Evolutionary conservation across 2,888 invertebrate genomes (phyloP).

Genomic region (Cephus runcator): DNA sequence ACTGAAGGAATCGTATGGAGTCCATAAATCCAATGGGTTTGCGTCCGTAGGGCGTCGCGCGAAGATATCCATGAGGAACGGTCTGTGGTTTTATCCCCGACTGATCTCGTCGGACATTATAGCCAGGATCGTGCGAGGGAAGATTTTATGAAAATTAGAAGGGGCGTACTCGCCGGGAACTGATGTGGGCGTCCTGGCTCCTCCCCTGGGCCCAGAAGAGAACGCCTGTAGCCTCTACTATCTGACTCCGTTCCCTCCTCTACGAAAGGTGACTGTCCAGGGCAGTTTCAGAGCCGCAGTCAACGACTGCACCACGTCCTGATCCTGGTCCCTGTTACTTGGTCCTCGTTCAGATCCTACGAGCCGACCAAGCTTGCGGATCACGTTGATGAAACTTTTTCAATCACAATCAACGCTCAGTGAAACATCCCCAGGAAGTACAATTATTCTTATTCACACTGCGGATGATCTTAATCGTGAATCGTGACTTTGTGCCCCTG

Average conservation of each 20-base stretch:
- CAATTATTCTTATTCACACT: background rate
- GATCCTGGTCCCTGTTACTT: slow-evolving; percentile 1
- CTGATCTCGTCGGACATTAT: slow-evolving; percentile 53
- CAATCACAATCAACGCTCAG: background rate
- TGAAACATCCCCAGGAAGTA: background rate
- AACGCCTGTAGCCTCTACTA: slow-evolving; percentile 14
- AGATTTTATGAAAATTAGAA: slow-evolving; percentile 34
- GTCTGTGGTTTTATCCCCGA: slow-evolving; percentile 38
- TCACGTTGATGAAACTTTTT: background rate
- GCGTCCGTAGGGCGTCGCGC: slow-evolving; percentile 1
- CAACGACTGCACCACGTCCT: slow-evolving; percentile 58
- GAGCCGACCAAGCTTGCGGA: background rate
- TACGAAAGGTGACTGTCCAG: slow-evolving; percentile 57
- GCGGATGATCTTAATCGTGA: background rate
- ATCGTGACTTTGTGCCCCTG: background rate
- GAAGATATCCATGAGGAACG: slow-evolving; percentile 46
- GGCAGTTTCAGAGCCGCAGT: slow-evolving; percentile 62
- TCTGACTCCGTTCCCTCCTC: slow-evolving; percentile 19
- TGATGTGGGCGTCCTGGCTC: slow-evolving; percentile 25
- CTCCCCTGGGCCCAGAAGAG: slow-evolving; percentile 22
- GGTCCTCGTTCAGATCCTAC: background rate
- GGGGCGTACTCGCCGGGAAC: slow-evolving; percentile 2
- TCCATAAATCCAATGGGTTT: slow-evolving; percentile 6
- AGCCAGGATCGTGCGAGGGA: slow-evolving; percentile 30
- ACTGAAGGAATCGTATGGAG: background rate